Conservation (phyloP, 2,113 vertebrate species). For the Neopipo cinnamomea region DNA sequence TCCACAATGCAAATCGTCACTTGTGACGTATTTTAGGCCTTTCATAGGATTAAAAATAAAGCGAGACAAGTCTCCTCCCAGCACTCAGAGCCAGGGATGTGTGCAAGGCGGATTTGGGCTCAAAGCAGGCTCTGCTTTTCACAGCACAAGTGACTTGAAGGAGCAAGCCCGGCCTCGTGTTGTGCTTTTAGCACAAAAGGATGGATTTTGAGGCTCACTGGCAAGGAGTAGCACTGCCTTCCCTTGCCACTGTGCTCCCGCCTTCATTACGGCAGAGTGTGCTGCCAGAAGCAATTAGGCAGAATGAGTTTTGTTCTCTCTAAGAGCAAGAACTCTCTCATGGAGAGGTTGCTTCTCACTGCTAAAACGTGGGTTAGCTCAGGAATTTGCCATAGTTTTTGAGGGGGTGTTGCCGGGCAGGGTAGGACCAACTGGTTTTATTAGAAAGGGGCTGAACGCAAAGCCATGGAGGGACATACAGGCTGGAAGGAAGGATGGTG, state of each 20-base stretch:
- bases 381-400: background rate
- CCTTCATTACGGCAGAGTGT: background rate
- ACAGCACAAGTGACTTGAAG: background rate
- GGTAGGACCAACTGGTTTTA: background rate
- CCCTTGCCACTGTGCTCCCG: background rate
- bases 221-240: background rate
- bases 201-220: background rate
- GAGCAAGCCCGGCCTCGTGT: background rate
- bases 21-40: background rate
- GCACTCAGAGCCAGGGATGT: rapidly evolving
- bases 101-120: background rate
- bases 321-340: background rate
- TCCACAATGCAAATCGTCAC: background rate
- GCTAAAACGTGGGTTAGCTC: background rate
- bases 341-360: background rate
- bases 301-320: background rate
- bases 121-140: background rate
- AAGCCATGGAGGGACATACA: background rate
- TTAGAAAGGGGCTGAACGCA: background rate
- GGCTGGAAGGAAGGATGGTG: background rate
- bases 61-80: background rate
- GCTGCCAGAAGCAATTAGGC: constrained; percentile 22
- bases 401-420: background rate
- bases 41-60: background rate
- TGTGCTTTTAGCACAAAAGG: constrained; percentile 16